Percentiles rank a stretch among this genome's conserved stretches.
Conservation (phyloP, 2,888 invertebrate genomes). For the Macropis europaea region DNA sequence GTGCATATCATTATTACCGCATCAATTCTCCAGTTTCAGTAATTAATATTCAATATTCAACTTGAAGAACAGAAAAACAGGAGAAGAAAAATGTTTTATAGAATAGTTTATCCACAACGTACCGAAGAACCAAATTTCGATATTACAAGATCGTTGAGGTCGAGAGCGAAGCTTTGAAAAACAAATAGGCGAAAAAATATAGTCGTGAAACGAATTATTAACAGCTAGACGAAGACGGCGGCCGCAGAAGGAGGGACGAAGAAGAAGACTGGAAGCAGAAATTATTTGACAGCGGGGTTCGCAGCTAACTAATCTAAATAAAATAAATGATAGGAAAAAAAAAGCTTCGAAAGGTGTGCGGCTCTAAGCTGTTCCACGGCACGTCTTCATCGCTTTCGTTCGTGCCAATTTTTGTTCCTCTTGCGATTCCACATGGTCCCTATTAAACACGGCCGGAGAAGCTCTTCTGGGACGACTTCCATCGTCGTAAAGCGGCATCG, state of each 20-base stretch:
- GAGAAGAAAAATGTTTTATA: no score
- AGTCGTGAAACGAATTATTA: slow-evolving; percentile 31
- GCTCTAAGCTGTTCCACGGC: slow-evolving; percentile 29
- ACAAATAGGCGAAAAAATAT: neutral
- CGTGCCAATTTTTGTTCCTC: slow-evolving; percentile 30
- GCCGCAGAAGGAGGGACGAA: neutral
- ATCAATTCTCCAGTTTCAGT: no score
- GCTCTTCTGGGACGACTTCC: neutral
- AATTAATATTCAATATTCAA: no score
- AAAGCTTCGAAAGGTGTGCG: slow-evolving; percentile 1
- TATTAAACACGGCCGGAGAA: slow-evolving; percentile 26
- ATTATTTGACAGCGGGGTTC: slow-evolving; percentile 45
- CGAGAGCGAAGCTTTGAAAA: neutral
- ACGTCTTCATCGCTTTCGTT: slow-evolving; percentile 52
- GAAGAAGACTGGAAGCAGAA: slow-evolving; percentile 19
- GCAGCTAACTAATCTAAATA: slow-evolving; percentile 34
- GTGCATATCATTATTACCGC: no score
- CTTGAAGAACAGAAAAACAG: no score
- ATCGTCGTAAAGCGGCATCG: neutral
- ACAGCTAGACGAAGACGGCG: neutral
- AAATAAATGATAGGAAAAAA: slow-evolving; percentile 31
- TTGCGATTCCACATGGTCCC: slow-evolving; percentile 17
- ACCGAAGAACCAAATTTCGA: neutral
- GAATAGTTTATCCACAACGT: no score
- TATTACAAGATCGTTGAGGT: neutral